A percentile compares a stretch with the other conserved stretches of the same genome.
Evolutionary conservation across 2,888 invertebrate genomes (phyloP).

Genomic region (Plagodis dolabraria): DNA sequence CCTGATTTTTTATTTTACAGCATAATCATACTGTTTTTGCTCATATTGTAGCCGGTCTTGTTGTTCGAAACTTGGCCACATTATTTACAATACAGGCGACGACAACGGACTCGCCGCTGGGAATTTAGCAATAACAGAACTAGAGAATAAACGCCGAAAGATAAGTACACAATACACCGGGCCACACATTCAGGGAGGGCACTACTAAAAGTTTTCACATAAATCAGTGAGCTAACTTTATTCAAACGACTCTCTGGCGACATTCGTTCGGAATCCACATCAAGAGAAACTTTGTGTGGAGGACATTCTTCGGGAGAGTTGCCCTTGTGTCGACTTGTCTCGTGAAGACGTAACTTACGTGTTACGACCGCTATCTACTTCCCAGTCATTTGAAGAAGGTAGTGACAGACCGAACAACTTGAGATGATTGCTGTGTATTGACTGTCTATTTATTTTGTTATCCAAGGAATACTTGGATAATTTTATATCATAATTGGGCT

Average conservation of each 20-base stretch:
- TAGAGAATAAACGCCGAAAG: constrained; percentile 62
- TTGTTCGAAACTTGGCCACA: constrained; percentile 36
- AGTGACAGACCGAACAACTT: neutral
- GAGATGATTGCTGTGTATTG: neutral
- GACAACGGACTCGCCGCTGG: constrained; percentile 53
- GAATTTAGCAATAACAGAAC: constrained; percentile 63
- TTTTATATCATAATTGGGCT: too few species aligned
- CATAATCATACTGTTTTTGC: constrained; percentile 3
- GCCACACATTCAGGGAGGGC: constrained; percentile 60
- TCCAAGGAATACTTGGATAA: neutral
- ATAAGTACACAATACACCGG: constrained; percentile 68
- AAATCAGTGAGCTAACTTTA: constrained; percentile 82
- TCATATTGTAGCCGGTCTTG: constrained; percentile 20
- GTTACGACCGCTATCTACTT: constrained; percentile 44
- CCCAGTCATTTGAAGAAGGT: constrained; percentile 3
- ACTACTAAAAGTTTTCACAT: constrained; percentile 75
- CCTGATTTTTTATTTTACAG: neutral
- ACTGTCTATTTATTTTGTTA: neutral
- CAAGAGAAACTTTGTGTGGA: constrained; percentile 66
- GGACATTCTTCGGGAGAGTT: constrained; percentile 66
- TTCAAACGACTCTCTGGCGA: constrained; percentile 83
- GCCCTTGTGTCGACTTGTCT: constrained; percentile 55
- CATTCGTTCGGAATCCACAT: constrained; percentile 78
- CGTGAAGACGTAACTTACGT: constrained; percentile 46
- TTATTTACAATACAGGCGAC: constrained; percentile 44